Evolutionary conservation across 2,888 invertebrate species (phyloP).

Genomic region (Brachynemurus nebulosus): DNA sequence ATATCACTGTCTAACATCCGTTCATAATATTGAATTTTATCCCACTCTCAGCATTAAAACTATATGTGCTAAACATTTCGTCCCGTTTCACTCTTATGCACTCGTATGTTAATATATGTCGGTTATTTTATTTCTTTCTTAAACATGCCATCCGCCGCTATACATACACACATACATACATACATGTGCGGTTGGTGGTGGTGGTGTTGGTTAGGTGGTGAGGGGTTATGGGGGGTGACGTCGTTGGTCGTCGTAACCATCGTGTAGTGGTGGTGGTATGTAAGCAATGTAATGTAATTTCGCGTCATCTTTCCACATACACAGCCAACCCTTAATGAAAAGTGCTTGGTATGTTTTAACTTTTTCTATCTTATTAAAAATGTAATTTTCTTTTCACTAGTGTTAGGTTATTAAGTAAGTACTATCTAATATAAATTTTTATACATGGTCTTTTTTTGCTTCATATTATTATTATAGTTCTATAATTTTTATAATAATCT

Average conservation of each 20-base stretch:
- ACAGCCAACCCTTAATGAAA: slow-evolving; percentile 31
- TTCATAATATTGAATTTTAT: slow-evolving; percentile 27
- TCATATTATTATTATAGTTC: no score
- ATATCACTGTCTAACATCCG: slow-evolving; percentile 31
- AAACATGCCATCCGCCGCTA: slow-evolving; percentile 15
- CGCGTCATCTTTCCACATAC: slow-evolving; percentile 30
- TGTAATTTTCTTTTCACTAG: slow-evolving; percentile 5
- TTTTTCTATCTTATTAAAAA: slow-evolving; percentile 6
- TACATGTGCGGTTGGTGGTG: slow-evolving; percentile 17
- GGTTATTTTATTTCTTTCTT: no score
- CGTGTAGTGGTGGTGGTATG: neutral
- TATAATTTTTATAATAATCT: no score
- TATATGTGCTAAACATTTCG: no score
- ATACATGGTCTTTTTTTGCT: no score
- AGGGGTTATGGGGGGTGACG: neutral
- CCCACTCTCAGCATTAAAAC: slow-evolving; percentile 21
- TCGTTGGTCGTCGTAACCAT: slow-evolving; percentile 2
- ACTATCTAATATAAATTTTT: neutral
- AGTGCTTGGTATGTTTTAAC: slow-evolving; percentile 26
- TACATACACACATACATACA: slow-evolving; percentile 19
- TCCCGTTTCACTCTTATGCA: no score
- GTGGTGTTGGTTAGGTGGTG: slow-evolving; percentile 1
- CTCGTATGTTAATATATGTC: no score
- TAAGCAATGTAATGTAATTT: slow-evolving; percentile 34
- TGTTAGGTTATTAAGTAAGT: neutral